phyloP scores from a whole-genome alignment of 2,888 invertebrate species.

The Rambutsinella grinnellia region DNA sequence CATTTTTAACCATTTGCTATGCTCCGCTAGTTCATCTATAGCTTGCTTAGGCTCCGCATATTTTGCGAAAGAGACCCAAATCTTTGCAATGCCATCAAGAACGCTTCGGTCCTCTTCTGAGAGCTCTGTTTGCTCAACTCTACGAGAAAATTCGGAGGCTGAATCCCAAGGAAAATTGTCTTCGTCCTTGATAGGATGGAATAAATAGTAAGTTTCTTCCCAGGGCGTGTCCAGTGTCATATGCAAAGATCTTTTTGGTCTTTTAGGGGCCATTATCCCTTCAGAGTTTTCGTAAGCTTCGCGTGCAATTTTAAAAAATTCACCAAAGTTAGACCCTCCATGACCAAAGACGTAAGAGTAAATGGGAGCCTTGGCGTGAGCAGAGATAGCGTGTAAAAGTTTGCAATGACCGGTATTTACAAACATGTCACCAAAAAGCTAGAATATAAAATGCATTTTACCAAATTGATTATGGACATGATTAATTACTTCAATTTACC shows the following conservation, averaged over 20 bases:
- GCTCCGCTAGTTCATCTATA: slow-evolving; percentile 44
- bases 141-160: too few relatives aligned
- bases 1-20: slow-evolving; percentile 50
- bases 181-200: slow-evolving; percentile 32
- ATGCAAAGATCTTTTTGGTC: slow-evolving; percentile 33
- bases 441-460: neutral
- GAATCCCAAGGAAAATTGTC: slow-evolving; percentile 4
- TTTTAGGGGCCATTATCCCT: slow-evolving; percentile 1
- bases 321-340: slow-evolving; percentile 22
- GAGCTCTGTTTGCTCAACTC: neutral
- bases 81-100: slow-evolving; percentile 58
- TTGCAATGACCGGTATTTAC: slow-evolving; percentile 58
- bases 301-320: slow-evolving; percentile 24
- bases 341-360: slow-evolving; percentile 60
- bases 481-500: slow-evolving; percentile 12
- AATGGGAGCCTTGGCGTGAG: slow-evolving; percentile 34
- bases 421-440: slow-evolving; percentile 61
- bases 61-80: slow-evolving; percentile 64
- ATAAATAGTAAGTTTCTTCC: slow-evolving; percentile 55
- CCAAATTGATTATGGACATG: neutral
- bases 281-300: slow-evolving; percentile 21
- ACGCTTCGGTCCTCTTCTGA: slow-evolving; percentile 36
- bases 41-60: slow-evolving; percentile 61
- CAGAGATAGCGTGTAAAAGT: slow-evolving; percentile 29
- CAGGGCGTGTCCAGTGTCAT: slow-evolving; percentile 45